A percentile compares a stretch with the other conserved stretches of the same genome.
Conservation (phyloP, 2,888 invertebrate species). For the Apamea sordens region DNA sequence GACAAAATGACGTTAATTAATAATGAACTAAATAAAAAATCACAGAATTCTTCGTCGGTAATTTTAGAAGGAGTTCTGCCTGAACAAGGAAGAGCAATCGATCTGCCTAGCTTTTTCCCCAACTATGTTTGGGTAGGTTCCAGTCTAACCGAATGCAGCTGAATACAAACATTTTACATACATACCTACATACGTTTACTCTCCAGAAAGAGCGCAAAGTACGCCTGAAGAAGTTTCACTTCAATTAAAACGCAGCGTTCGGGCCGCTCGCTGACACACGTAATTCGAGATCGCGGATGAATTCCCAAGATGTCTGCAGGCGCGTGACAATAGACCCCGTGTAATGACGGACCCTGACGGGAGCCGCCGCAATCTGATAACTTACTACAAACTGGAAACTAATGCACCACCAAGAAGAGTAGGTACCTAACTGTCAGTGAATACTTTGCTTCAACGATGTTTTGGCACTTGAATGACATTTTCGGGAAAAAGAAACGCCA, state of each 20-base stretch:
- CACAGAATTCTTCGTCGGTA: no score
- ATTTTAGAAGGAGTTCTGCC: background rate
- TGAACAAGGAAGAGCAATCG: background rate
- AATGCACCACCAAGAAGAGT: background rate
- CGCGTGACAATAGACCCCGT: constrained; percentile 61
- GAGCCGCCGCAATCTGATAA: constrained; percentile 42
- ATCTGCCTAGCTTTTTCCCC: background rate
- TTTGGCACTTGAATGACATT: background rate
- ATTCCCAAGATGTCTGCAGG: constrained; percentile 57
- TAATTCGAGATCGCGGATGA: constrained; percentile 38
- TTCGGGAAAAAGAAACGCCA: no score
- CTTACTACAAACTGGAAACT: background rate
- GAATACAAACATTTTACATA: background rate
- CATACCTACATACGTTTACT: background rate
- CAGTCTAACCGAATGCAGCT: background rate
- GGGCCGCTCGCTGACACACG: constrained; percentile 18
- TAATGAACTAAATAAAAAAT: background rate
- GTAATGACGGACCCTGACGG: constrained; percentile 50
- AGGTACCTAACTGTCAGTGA: background rate
- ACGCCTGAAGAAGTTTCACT: background rate
- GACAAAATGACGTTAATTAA: constrained; percentile 38
- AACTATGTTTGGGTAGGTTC: background rate
- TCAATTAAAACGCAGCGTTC: constrained; percentile 54
- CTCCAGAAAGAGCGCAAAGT: background rate
- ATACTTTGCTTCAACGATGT: background rate